Conservation (phyloP, 1,140 invertebrate species). For the Drosophila bocki region DNA sequence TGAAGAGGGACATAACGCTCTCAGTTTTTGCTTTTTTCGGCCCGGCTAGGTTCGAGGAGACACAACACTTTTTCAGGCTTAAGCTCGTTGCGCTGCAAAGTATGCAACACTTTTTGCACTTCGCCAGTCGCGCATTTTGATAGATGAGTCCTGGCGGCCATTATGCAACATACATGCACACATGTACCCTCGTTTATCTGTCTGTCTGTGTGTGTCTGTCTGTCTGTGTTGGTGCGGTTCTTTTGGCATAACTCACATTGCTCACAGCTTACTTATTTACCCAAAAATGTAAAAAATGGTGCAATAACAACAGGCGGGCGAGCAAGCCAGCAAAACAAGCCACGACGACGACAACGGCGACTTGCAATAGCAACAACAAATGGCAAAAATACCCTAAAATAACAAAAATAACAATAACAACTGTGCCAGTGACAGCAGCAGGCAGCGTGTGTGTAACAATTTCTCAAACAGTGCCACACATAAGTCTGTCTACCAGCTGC, state of each 20-base stretch:
- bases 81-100: constrained; percentile 60
- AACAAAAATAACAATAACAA: constrained; percentile 48
- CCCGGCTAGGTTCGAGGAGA: constrained; percentile 17
- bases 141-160: constrained; percentile 78
- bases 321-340: constrained; percentile 60
- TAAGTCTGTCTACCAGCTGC: constrained; percentile 82
- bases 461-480: constrained; percentile 82
- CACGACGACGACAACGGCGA: neutral
- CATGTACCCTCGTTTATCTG: constrained; percentile 27
- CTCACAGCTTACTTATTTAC: constrained; percentile 69
- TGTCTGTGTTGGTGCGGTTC: constrained; percentile 43
- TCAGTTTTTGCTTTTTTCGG: neutral
- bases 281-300: constrained; percentile 67
- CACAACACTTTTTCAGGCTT: constrained; percentile 63
- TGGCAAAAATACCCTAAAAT: constrained; percentile 26
- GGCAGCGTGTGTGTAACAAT: constrained; percentile 66
- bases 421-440: constrained; percentile 71
- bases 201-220: neutral
- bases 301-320: constrained; percentile 62
- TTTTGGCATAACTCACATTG: constrained; percentile 79
- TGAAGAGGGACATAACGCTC: constrained; percentile 8
- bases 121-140: constrained; percentile 70
- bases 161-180: constrained; percentile 64
- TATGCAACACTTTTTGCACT: constrained; percentile 73
- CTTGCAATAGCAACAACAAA: neutral